phyloP scores from a whole-genome alignment of 2,888 invertebrate genomes.

The Vanessa cardui region DNA sequence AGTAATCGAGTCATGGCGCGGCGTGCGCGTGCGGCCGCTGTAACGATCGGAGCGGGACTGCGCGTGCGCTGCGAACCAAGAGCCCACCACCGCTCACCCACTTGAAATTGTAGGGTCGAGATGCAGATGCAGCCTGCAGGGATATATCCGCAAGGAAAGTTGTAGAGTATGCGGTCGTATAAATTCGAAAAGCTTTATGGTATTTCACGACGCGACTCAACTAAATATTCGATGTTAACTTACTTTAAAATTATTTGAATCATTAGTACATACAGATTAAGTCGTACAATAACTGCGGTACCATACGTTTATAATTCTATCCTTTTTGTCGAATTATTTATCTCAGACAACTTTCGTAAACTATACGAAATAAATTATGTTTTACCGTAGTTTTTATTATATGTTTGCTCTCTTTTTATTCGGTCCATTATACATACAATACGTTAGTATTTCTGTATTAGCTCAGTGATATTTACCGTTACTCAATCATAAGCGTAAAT shows the following conservation, averaged over 20 bases:
- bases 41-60: conserved; percentile 77
- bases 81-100: conserved; percentile 64
- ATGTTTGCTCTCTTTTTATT: neutral
- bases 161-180: conserved; percentile 32
- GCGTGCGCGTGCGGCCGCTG: conserved; percentile 76
- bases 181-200: conserved; percentile 25
- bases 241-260: neutral
- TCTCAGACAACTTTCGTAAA: no score
- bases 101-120: conserved; percentile 58
- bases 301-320: no score
- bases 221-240: neutral
- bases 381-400: neutral
- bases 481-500: conserved; percentile 62
- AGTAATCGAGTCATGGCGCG: conserved; percentile 71
- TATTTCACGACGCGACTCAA: conserved; percentile 23
- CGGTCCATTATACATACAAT: neutral
- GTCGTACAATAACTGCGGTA: no score
- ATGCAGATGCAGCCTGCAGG: conserved; percentile 50
- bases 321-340: no score
- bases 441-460: conserved; percentile 43
- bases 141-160: conserved; percentile 37
- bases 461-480: conserved; percentile 65
- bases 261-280: no score
- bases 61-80: conserved; percentile 60
- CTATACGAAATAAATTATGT: neutral